Base-by-base conservation (phyloP, 2,797 vertebrate species). In the Rhynchotus rufescens region DNA sequence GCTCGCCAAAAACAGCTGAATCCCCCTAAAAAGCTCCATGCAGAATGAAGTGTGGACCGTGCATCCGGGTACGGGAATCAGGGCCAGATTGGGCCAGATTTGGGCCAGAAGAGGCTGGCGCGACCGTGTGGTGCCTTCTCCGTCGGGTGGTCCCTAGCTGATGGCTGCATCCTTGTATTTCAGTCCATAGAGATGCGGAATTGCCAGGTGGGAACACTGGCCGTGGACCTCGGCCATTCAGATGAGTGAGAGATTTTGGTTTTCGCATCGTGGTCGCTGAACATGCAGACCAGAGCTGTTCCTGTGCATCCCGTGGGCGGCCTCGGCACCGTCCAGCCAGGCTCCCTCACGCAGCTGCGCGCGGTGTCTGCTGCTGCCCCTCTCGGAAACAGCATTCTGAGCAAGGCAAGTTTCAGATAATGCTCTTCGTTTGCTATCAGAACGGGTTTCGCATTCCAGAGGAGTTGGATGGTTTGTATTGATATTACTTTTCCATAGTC, bases 181-280 rank as follows among this genome's bases (percentile, higher is more conserved):
- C 16, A 5, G 10, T 19, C 30, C 19, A 23, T 30, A 10, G 11
- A 75, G 28, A 75, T 7, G 13, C 14, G 1, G 30, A 12, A 4
- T 25, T 6, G 36, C 8, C 0, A 0, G 32, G 49, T 36, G 64
- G 79, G 47, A 61, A 1, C 17, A 5, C 0, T 0, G 10, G 4
- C 7, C 17, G 2, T 1, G 3, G 69, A 21, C 8, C 1, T 10
- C 4, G 30, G 25, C 14, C 0, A 1, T 6, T 40, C n/a, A 28
- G 75, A 10, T 17, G 26, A 59, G 64, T 45, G 73, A 64, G 65
- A 45, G 15, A 30, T 8, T 36, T 51, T 6, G 12, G 21, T 25
- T 77, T 61, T 12, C 30, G 26, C 25, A 1, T 19, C 11, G 3
- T 0, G 2, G 20, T 20, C 32, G 13, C 68, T 32, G n/a, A 57